Conservation (phyloP, 2,113 vertebrate genomes). For the Eolophus roseicapilla region DNA sequence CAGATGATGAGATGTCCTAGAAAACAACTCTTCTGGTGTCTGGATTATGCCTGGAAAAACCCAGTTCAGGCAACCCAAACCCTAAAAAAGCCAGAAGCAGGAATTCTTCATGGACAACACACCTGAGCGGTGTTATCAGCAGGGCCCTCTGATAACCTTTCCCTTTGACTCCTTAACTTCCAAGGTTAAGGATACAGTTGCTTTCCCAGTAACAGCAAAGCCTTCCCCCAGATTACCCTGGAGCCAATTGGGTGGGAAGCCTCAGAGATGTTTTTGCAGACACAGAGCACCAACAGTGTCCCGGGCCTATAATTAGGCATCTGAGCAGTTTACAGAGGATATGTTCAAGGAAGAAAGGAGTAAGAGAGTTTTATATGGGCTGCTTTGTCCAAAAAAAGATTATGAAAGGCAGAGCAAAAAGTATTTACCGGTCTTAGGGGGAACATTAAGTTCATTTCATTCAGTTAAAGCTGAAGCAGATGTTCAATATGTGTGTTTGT, state of each 20-base stretch:
- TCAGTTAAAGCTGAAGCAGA: conserved; percentile 36
- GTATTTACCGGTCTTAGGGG: conserved; percentile 11
- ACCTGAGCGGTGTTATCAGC: neutral
- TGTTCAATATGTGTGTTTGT: neutral
- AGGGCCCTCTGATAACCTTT: neutral
- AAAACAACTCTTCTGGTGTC: neutral
- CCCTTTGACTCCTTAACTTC: neutral
- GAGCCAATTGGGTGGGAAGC: conserved; percentile 20
- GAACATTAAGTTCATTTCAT: neutral
- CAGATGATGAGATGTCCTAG: neutral
- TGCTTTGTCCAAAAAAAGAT: conserved; percentile 48
- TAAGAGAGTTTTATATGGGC: conserved; percentile 33
- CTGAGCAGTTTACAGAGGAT: neutral
- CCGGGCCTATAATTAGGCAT: conserved; percentile 9
- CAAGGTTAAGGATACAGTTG: neutral
- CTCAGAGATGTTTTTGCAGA: conserved; percentile 35
- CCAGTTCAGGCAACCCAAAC: neutral
- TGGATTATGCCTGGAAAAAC: neutral
- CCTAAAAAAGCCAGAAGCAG: neutral
- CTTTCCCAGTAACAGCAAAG: neutral
- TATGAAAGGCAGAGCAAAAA: conserved; percentile 52
- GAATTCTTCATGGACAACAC: neutral
- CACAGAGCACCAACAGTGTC: neutral
- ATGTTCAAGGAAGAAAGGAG: neutral
- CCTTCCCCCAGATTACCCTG: neutral